Evolutionary conservation across 2,888 invertebrate genomes (phyloP).

Genomic region (Callosobruchus maculatus): DNA sequence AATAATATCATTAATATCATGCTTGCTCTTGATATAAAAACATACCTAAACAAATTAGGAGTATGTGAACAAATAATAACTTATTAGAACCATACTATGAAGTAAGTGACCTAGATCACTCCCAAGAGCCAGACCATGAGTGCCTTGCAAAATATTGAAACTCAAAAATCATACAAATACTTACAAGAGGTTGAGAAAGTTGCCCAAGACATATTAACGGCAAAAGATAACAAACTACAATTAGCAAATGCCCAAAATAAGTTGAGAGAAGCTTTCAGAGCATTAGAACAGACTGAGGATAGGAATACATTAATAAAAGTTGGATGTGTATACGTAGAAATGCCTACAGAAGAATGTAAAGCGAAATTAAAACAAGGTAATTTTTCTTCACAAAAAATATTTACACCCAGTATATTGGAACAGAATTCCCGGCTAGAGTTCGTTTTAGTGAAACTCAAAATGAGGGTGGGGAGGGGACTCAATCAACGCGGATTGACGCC

Average conservation of each 20-base stretch:
- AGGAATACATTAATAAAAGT: conserved; percentile 69
- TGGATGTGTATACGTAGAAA: conserved; percentile 51
- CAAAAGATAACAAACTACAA: conserved; percentile 41
- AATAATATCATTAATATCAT: too few species aligned
- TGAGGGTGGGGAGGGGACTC: too few species aligned
- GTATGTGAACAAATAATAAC: too few species aligned
- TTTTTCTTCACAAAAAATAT: too few species aligned
- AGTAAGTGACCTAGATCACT: too few species aligned
- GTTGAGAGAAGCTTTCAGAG: conserved; percentile 73
- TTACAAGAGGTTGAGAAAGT: conserved; percentile 43
- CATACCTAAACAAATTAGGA: too few species aligned
- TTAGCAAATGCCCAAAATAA: conserved; percentile 55
- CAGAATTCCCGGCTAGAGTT: too few species aligned
- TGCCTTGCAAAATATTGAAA: conserved; percentile 28
- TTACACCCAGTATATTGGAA: too few species aligned
- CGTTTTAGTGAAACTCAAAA: too few species aligned
- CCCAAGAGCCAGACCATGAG: conserved; percentile 9
- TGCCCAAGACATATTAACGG: conserved; percentile 44
- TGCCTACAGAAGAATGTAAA: conserved; percentile 39
- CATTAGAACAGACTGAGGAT: conserved; percentile 52
- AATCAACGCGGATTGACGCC: too few species aligned
- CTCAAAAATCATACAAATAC: conserved; percentile 42
- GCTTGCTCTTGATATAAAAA: too few species aligned
- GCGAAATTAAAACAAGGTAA: conserved; percentile 33
- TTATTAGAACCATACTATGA: too few species aligned